These are phyloP conservation scores for Catocala fraxini DNA, from an alignment of 2,888 invertebrate genomes.

Conservation along the genomic window DNA sequence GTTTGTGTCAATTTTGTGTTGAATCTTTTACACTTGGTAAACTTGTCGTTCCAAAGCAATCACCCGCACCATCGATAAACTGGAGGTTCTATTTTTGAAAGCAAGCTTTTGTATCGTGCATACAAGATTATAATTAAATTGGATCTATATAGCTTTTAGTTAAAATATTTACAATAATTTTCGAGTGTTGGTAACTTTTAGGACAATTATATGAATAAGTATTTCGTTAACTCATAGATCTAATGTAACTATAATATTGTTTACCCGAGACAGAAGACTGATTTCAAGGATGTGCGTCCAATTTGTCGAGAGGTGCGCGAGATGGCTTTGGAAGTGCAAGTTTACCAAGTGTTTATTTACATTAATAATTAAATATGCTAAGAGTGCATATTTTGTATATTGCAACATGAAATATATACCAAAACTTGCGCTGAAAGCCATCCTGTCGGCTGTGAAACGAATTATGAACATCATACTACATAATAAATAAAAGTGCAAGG, in stretches of 20 bases:
- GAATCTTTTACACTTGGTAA: conserved; percentile 6
- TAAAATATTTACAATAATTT: not conserved
- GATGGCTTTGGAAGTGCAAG: conserved; percentile 16
- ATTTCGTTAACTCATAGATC: not conserved
- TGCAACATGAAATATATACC: conserved; percentile 12
- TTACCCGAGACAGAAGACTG: conserved; percentile 2
- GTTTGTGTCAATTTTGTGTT: conserved; percentile 11
- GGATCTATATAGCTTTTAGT: not conserved
- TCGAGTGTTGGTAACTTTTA: not conserved
- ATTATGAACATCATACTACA: conserved; percentile 2
- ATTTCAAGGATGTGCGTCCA: conserved; percentile 7
- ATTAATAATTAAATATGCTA: not conserved
- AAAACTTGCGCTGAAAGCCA: conserved; percentile 10
- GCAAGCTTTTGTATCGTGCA: conserved; percentile 6
- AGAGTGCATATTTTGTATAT: not conserved
- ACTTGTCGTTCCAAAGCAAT: conserved; percentile 9
- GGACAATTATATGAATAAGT: not conserved
- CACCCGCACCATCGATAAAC: conserved; percentile 1
- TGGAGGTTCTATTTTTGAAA: conserved; percentile 8
- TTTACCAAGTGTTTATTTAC: conserved; percentile 5
- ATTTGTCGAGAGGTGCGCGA: conserved; percentile 3
- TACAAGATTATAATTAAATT: not conserved
- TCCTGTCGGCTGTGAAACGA: conserved; percentile 13
- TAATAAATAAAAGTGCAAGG: not conserved
- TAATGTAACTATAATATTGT: not conserved